These are phyloP conservation scores for Stegophylla sp. DNA, from an alignment of 2,888 invertebrate genomes.

Conservation along the genomic window DNA sequence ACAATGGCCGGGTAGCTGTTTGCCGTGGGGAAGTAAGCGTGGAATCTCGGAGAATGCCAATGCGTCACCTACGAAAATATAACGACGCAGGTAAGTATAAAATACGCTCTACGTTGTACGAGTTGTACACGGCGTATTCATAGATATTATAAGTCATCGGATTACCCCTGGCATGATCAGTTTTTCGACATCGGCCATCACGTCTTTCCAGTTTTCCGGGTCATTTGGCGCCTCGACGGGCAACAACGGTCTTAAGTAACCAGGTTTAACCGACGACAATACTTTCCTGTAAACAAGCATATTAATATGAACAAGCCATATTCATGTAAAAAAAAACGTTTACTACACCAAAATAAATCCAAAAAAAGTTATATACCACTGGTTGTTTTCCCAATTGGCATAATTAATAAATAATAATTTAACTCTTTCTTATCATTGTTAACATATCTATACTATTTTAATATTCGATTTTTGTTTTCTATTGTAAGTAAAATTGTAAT, in stretches of 20 bases:
- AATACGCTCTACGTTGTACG: background rate
- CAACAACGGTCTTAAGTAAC: conserved; percentile 69
- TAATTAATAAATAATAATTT: no score
- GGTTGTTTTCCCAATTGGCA: no score
- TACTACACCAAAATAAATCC: no score
- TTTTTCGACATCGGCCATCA: conserved; percentile 70
- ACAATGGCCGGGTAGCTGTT: conserved; percentile 93
- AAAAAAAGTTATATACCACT: no score
- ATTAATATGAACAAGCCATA: no score
- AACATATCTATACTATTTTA: no score
- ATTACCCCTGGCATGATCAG: conserved; percentile 71
- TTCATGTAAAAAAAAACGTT: no score
- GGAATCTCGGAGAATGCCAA: conserved; percentile 95
- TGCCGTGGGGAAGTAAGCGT: conserved; percentile 93
- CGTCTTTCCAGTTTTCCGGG: conserved; percentile 69
- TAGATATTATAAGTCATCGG: background rate
- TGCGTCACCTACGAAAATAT: conserved; percentile 74
- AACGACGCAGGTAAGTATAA: background rate
- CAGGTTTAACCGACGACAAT: conserved; percentile 70
- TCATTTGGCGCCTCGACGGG: conserved; percentile 69
- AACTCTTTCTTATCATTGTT: no score
- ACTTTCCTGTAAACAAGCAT: conserved; percentile 67
- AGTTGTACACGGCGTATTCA: background rate
- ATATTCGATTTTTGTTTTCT: no score
- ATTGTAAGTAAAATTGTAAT: no score